These are phyloP conservation scores for Lasioglossum morio DNA, from an alignment of 2,888 invertebrate genomes.

Conservation along the genomic window DNA sequence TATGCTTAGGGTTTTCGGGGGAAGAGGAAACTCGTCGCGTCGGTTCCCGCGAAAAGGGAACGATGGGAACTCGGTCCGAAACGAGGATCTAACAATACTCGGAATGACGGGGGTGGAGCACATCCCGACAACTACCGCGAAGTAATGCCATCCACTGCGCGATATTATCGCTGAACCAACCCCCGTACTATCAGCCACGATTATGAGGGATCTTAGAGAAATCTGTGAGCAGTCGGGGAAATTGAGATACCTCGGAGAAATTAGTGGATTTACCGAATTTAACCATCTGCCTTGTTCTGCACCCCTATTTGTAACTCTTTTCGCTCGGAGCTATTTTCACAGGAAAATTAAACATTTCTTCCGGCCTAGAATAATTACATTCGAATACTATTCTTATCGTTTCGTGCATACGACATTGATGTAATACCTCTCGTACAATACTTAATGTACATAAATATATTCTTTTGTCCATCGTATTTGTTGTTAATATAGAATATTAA, in stretches of 20 bases:
- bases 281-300: background rate
- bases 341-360: no score
- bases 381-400: no score
- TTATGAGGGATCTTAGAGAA: conserved; percentile 5
- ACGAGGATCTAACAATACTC: conserved; percentile 54
- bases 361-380: no score
- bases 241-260: background rate
- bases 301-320: no score
- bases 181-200: background rate
- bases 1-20: conserved; percentile 68
- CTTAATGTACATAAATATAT: no score
- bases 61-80: conserved; percentile 32
- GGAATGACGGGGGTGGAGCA: conserved; percentile 27
- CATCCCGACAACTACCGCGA: conserved; percentile 43
- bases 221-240: background rate
- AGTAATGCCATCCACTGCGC: conserved; percentile 53
- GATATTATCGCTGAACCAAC: conserved; percentile 32
- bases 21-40: background rate
- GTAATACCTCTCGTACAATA: no score
- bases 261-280: background rate
- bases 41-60: conserved; percentile 19
- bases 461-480: no score
- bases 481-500: no score
- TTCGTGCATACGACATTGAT: no score
- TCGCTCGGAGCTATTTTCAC: no score